Base-by-base conservation (phyloP, 1,140 invertebrate genomes). In the Pogonognathellus flavescens region DNA sequence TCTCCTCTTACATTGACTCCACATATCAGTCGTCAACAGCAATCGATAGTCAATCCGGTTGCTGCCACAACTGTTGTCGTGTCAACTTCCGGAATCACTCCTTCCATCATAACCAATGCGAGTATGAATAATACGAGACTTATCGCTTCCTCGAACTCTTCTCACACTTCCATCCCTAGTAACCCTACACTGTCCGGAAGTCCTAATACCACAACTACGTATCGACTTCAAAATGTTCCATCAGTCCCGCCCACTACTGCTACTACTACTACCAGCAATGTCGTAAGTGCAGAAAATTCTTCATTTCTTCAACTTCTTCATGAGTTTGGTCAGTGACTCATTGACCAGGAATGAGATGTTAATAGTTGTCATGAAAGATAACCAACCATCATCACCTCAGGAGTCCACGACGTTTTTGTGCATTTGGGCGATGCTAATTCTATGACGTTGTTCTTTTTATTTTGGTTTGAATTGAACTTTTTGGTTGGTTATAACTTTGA, bases 171-270 rank as follows among this genome's bases (percentile, higher is more conserved):
- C 81, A 84, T 84, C 81, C 83, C 49, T 53, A 62, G 84, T 85
- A 84, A 83, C 70, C 76, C 87, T 85, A 25, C 52, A 22, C 52
- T 80, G 62, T 52, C 84, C 49, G 80, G 57, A 82, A 72, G 25
- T 81, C 86, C 83, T 25, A 80, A 80, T 55, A 59, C 86, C 31
- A 91, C 92, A 82, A 92, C 31, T 41, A 41, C 92, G 84, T 93
- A 93, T 90, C 91, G 93, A 87, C 90, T 93, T 87, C 92, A 93
- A 90, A 91, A 92, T 89, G 90, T 93, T 86, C 92, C 93, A 87
- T 57, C 87, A 86, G 87, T 87, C 87, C 87, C 87, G 66, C 86
- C 86, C 86, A 85, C 70, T 82, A 84, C 70, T 86, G 70, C 87
- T 76, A 82, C 86, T 72, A 84, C 70, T 86, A 82, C 87, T 76